These are phyloP conservation scores for Brachyrhaphis roseni DNA, from an alignment of 2,797 vertebrate genomes.

Conservation along the genomic window DNA sequence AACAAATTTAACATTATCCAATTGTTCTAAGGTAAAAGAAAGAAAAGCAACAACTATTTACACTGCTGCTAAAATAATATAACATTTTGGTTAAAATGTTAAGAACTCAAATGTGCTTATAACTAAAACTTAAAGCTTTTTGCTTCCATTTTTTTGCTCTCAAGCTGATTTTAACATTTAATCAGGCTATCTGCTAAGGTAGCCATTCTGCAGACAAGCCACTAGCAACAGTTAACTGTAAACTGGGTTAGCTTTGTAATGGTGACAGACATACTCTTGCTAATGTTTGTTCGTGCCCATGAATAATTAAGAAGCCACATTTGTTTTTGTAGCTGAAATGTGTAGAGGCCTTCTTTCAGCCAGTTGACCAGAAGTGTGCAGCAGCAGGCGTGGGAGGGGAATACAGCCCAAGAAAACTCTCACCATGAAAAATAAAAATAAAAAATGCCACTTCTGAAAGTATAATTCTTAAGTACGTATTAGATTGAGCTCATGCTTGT, in stretches of 20 bases:
- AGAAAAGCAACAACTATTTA: neutral
- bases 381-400: neutral
- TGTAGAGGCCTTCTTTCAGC: neutral
- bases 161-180: neutral
- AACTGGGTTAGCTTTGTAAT: neutral
- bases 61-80: neutral
- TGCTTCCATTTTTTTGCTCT: neutral
- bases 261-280: neutral
- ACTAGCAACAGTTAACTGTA: neutral
- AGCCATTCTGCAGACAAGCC: neutral
- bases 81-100: neutral
- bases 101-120: neutral
- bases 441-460: slow-evolving; percentile 34
- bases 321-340: neutral
- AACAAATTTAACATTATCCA: neutral
- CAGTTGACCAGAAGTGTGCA: neutral
- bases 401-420: neutral
- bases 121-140: neutral
- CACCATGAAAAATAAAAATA: neutral
- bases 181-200: neutral
- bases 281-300: neutral
- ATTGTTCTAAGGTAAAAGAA: neutral
- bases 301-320: neutral
- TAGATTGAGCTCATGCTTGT: slow-evolving; percentile 54
- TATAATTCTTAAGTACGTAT: neutral